Evolutionary conservation across 1,140 invertebrate genomes (phyloP).

Genomic region (Ditylenchus dipsaci): DNA sequence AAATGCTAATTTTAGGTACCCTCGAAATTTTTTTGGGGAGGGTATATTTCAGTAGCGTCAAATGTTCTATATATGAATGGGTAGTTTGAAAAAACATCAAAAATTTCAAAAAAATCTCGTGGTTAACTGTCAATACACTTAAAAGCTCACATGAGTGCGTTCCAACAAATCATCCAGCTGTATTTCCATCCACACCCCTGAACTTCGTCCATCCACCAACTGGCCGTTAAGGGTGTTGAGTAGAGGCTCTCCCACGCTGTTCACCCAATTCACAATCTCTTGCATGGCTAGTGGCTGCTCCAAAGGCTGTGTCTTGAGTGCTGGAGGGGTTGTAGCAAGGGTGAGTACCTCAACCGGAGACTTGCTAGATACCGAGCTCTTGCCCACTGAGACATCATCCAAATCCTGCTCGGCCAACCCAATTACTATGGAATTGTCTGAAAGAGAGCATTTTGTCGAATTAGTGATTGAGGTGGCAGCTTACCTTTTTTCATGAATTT

Average conservation of each 20-base stretch:
- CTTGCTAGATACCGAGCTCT: neutral
- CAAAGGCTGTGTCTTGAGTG: neutral
- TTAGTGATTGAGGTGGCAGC: neutral
- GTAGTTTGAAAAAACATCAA: too few species aligned
- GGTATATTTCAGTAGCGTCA: too few species aligned
- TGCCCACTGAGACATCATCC: neutral
- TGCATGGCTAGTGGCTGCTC: neutral
- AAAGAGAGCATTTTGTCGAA: conserved; percentile 5
- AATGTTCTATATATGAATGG: too few species aligned
- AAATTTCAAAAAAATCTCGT: too few species aligned
- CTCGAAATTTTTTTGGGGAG: too few species aligned
- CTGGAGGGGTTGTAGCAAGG: neutral
- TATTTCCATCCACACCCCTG: too few species aligned
- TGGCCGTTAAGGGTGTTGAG: neutral
- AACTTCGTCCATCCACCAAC: neutral
- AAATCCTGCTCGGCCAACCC: conserved; percentile 28
- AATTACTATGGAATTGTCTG: conserved; percentile 33
- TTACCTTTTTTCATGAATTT: conserved; percentile 34
- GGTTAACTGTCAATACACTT: too few species aligned
- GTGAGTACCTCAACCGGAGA: neutral
- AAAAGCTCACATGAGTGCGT: too few species aligned
- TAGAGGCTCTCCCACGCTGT: neutral
- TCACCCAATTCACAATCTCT: neutral
- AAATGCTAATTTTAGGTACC: too few species aligned
- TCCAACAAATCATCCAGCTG: too few species aligned